phyloP scores from a whole-genome alignment of 2,113 vertebrate genomes.

The Morone chrysops region DNA sequence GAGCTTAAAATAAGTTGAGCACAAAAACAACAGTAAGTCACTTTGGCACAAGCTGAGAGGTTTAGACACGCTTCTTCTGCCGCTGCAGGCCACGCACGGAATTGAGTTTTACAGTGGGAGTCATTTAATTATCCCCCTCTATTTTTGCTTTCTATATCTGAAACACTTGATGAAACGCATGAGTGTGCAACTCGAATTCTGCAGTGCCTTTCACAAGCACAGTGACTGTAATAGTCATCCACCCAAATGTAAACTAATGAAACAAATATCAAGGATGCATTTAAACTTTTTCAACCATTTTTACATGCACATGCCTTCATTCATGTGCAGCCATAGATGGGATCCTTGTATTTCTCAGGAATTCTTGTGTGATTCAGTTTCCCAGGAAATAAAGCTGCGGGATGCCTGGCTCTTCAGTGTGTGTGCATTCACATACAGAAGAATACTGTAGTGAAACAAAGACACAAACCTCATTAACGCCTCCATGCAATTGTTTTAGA shows the following conservation, averaged over 20 bases:
- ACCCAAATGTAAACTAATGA: neutral
- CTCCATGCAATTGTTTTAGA: neutral
- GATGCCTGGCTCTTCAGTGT: neutral
- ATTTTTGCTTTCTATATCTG: slow-evolving; percentile 1
- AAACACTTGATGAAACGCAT: neutral
- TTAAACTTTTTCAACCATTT: neutral
- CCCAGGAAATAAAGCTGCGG: neutral
- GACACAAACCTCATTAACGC: neutral
- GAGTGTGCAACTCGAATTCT: neutral
- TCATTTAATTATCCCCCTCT: slow-evolving; percentile 39
- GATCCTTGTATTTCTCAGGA: neutral
- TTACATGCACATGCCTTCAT: neutral
- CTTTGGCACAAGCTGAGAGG: neutral
- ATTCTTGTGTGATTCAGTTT: neutral
- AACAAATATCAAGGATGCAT: neutral
- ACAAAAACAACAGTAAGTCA: slow-evolving; percentile 17
- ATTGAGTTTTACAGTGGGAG: slow-evolving; percentile 31
- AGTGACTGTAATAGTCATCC: neutral
- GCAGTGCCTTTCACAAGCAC: neutral
- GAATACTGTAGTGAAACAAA: neutral
- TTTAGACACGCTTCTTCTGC: neutral
- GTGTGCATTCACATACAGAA: neutral
- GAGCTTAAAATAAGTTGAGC: neutral
- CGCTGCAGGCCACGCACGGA: slow-evolving; percentile 4
- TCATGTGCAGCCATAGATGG: too few species aligned